Conservation (phyloP, 2,113 vertebrate species). For the Halichoeres trimaculatus region DNA sequence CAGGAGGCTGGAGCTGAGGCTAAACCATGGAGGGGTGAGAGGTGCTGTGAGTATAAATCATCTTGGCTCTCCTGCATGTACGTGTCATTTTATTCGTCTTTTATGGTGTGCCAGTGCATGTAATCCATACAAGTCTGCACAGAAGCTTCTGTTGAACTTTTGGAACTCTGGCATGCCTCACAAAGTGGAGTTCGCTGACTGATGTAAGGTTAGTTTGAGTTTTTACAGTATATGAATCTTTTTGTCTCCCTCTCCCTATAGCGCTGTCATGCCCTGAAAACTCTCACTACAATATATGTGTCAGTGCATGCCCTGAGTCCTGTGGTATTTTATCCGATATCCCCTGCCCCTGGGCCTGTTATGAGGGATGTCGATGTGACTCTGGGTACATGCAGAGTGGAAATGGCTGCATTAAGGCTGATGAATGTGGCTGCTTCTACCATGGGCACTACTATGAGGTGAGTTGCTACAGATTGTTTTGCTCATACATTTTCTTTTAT, state of each 20-base stretch:
- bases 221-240: constrained; percentile 19
- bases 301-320: constrained; percentile 47
- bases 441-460: constrained; percentile 45
- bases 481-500: not conserved
- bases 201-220: constrained; percentile 17
- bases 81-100: constrained; percentile 29
- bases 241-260: constrained; percentile 16
- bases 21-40: constrained; percentile 54
- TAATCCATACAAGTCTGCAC: constrained; percentile 32
- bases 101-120: constrained; percentile 15
- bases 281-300: constrained; percentile 56
- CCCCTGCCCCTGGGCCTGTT: constrained; percentile 45
- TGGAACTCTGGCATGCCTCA: constrained; percentile 25
- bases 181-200: constrained; percentile 24
- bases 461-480: not conserved
- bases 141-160: constrained; percentile 22
- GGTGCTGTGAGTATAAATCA: constrained; percentile 60
- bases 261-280: constrained; percentile 47
- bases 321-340: constrained; percentile 41
- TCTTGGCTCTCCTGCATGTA: not conserved
- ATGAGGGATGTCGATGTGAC: constrained; percentile 60
- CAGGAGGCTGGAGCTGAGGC: constrained; percentile 47
- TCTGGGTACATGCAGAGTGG: constrained; percentile 33
- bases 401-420: constrained; percentile 43
- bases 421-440: constrained; percentile 52